Base-by-base conservation (phyloP, 2,113 vertebrate species). In the Dascyllus trimaculatus region DNA sequence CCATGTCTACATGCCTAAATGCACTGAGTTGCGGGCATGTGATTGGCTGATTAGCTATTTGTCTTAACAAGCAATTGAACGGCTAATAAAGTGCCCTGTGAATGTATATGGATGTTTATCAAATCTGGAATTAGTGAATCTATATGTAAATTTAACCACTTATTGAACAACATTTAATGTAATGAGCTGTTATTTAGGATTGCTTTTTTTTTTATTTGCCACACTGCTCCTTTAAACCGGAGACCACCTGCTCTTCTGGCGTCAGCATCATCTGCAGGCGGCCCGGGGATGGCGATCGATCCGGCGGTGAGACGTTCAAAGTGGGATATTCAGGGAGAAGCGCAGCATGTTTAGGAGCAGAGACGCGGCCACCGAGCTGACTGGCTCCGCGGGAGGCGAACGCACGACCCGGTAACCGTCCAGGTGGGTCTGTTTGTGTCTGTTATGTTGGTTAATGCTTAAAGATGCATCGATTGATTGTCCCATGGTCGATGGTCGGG, bases 221-320 rank as follows among this genome's bases (percentile, higher is more conserved):
- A 43, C 70, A 76, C 71, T 89, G 85, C 79, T 80, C 74, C 92
- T 93, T 92, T 92, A 93, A 92, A 49, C 61, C 57, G 26, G 75
- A 11, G 71, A 81, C 82, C 89, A 88, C 75, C 82, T 85, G 86
- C 85, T 87, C 57, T 14, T 56, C 43, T 82, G 60, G 76, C 85
- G 88, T 88, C 85, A 89, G 78, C 82, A 65, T 65, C 85, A 13
- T 61, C 85, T 54, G 66, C 81, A 72, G 81, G 75, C 81, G 45
- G 85, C 51, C 76, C 78, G 68, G n/a, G n/a, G n/a, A 75, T 82
- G 88, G 77, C 60, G 80, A 90, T 90, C 77, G 60, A 90, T 88
- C 21, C 76, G n/a, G 35, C 82, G 35, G 65, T 18, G 24, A 88
- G 65, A 84, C 63, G 77, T 66, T 84, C 59, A 57, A 64, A 80